These are phyloP conservation scores for Bombus breviceps DNA, from an alignment of 1,140 invertebrate genomes.

Conservation along the genomic window DNA sequence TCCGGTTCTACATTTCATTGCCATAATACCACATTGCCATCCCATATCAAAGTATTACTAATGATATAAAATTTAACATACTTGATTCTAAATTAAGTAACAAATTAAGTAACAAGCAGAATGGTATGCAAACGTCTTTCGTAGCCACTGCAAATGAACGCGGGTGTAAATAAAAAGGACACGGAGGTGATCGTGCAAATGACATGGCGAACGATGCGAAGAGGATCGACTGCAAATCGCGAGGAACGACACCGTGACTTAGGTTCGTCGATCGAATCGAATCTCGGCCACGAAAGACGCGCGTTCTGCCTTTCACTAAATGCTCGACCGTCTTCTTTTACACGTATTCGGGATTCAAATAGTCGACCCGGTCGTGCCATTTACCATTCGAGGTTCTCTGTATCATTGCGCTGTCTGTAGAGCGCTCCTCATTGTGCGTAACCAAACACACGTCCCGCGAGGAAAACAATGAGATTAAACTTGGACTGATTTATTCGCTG, in stretches of 20 bases:
- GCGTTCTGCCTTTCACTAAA: constrained; percentile 74
- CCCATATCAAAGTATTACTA: too few species aligned
- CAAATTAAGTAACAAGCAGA: not conserved
- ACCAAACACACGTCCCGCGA: not conserved
- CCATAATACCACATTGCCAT: too few species aligned
- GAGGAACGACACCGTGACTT: constrained; percentile 50
- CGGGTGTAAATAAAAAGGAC: not conserved
- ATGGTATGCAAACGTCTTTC: not conserved
- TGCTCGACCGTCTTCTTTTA: constrained; percentile 67
- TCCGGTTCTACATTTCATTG: too few species aligned
- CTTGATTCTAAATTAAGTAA: not conserved
- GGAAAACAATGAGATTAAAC: not conserved
- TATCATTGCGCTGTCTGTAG: constrained; percentile 12
- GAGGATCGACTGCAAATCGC: constrained; percentile 5
- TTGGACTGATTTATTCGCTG: not conserved
- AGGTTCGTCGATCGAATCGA: constrained; percentile 70
- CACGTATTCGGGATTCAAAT: constrained; percentile 70
- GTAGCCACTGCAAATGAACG: not conserved
- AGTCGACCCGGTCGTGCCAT: constrained; percentile 57
- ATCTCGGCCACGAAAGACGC: constrained; percentile 74
- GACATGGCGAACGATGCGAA: not conserved
- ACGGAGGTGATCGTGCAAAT: not conserved
- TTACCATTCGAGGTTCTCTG: constrained; percentile 57
- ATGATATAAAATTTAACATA: too few species aligned
- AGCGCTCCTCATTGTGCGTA: constrained; percentile 12